Base-by-base conservation (phyloP, 2,113 vertebrate genomes). In the Mustela lutreola region DNA sequence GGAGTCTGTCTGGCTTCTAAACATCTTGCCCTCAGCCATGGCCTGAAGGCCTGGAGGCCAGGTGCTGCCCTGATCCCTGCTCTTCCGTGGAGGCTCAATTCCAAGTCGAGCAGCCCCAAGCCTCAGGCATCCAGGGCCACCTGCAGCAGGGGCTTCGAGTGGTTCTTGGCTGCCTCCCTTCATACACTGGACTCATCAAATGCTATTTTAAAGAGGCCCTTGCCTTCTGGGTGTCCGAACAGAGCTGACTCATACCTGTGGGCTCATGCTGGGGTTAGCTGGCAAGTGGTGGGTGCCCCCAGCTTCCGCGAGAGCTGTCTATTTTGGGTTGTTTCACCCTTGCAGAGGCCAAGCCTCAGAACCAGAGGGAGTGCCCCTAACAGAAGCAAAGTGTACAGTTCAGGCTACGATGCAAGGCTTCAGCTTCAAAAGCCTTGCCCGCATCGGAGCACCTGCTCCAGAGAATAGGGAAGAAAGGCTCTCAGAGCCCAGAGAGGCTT, bases 281-380 rank as follows among this genome's bases (percentile, higher is more conserved):
- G 14, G 21, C 63, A 79, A 93, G 91, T 39, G 50, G n/a, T 48
- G 48, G 58, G 50, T 39, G n/a, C 2, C 75, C 96, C 60, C 11
- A 19, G 10, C 50, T 76, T 73, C 91, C 95, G 62, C 65, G 87
- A 28, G 91, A 90, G 60, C 60, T 95, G 26, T 96, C 97, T 97
- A 42, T 96, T 98, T 94, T 76, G 58, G 58, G 24, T 95, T 97
- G 80, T 65, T 89, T n/a, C 50, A 28, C 79, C 18, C 75, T 79
- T 80, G 56, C 18, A 6, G 31, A 33, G 82, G 42, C 95, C 14
- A 6, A 73, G 71, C 26, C 58, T 89, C 31, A 75, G 56, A 76
- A 45, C 63, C 75, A 56, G 70, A 94, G 82, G 39, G 86, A 89
- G 80, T 45, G 79, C 50, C 71, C 85, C 39, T 24, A 53, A 58